These are phyloP conservation scores for Drosophila prolongata DNA, from an alignment of 2,888 invertebrate genomes.

Conservation along the genomic window DNA sequence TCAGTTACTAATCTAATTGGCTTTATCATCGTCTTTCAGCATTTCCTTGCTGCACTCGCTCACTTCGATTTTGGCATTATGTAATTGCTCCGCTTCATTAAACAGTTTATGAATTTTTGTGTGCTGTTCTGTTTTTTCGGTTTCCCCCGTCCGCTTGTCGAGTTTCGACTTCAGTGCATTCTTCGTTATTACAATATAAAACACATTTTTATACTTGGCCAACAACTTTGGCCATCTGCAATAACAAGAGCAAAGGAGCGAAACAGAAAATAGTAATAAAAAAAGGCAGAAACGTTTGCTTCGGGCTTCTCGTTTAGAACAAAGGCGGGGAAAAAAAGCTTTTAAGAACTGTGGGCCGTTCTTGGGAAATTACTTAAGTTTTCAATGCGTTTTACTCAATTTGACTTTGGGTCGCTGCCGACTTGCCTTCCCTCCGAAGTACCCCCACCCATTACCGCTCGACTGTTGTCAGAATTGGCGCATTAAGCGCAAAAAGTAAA, in stretches of 20 bases:
- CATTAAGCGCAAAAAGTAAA: slow-evolving; percentile 71
- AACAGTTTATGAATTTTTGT: slow-evolving; percentile 66
- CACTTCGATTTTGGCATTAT: slow-evolving; percentile 48
- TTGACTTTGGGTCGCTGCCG: slow-evolving; percentile 73
- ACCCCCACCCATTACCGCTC: neutral
- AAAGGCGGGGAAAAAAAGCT: slow-evolving; percentile 47
- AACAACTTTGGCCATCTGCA: slow-evolving; percentile 59
- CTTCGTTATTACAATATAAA: slow-evolving; percentile 54
- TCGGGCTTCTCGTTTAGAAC: slow-evolving; percentile 56
- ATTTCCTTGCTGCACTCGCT: slow-evolving; percentile 26
- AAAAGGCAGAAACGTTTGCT: slow-evolving; percentile 38
- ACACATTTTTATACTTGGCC: slow-evolving; percentile 51
- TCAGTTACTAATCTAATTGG: slow-evolving; percentile 32
- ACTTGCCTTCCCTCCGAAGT: slow-evolving; percentile 24
- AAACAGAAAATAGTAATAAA: slow-evolving; percentile 32
- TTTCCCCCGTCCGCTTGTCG: neutral
- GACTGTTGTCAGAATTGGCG: slow-evolving; percentile 66
- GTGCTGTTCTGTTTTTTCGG: slow-evolving; percentile 17
- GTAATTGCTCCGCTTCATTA: slow-evolving; percentile 73
- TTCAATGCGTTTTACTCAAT: slow-evolving; percentile 78
- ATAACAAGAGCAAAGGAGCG: slow-evolving; percentile 50
- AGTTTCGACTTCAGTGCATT: slow-evolving; percentile 66
- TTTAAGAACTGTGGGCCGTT: slow-evolving; percentile 51
- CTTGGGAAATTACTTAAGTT: slow-evolving; percentile 73
- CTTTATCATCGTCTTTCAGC: slow-evolving; percentile 23